phyloP scores from a whole-genome alignment of 1,140 invertebrate species.

The Cyrtorhinus lividipennis region DNA sequence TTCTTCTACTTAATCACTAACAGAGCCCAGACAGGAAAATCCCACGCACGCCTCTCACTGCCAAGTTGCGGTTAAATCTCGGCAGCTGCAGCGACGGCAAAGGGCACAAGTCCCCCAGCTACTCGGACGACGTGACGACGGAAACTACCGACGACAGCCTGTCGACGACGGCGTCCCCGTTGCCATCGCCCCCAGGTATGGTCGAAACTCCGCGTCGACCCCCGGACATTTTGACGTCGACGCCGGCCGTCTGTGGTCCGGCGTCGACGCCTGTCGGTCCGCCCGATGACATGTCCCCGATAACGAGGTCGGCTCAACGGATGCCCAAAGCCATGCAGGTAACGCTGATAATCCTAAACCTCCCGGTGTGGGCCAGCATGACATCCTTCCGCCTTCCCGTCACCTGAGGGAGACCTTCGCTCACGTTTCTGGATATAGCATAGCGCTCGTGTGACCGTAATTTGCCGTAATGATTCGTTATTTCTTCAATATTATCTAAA shows the following conservation, averaged over 20 bases:
- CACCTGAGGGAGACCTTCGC: too few relatives aligned
- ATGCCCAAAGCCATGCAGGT: slow-evolving; percentile 79
- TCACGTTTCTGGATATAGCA: too few relatives aligned
- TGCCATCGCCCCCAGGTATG: neutral
- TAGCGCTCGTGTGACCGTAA: too few relatives aligned
- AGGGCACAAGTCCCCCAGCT: slow-evolving; percentile 26
- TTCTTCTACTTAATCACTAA: neutral
- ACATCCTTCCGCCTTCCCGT: too few relatives aligned
- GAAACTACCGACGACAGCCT: neutral
- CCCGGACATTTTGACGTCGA: slow-evolving; percentile 33
- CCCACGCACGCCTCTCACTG: neutral
- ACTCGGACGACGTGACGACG: slow-evolving; percentile 22
- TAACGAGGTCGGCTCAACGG: slow-evolving; percentile 67
- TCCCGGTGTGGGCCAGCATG: too few relatives aligned
- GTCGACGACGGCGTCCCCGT: neutral
- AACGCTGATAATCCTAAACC: too few relatives aligned
- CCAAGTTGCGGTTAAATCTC: slow-evolving; percentile 4
- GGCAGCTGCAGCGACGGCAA: neutral
- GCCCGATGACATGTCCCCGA: slow-evolving; percentile 58
- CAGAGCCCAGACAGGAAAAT: slow-evolving; percentile 20
- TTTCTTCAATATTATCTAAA: too few relatives aligned
- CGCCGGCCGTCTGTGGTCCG: slow-evolving; percentile 35
- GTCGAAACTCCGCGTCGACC: neutral
- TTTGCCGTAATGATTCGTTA: too few relatives aligned
- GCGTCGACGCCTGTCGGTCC: slow-evolving; percentile 27